Base-by-base conservation (phyloP, 2,113 vertebrate species). In the Columba livia region DNA sequence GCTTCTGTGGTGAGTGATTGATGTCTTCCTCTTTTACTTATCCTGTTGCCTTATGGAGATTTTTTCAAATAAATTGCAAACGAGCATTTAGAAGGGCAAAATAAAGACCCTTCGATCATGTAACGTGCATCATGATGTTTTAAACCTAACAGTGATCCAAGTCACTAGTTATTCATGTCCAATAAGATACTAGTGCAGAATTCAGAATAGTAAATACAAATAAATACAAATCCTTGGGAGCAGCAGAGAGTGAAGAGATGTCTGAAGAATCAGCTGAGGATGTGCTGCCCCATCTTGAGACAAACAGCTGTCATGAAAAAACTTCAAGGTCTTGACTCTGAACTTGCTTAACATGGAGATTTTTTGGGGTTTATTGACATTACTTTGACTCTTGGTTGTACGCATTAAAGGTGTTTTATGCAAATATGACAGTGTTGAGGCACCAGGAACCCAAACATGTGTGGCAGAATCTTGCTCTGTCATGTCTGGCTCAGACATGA, bases 371-470 rank as follows among this genome's bases (percentile, higher is more conserved):
- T 80, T 24, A 8, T 48, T 44, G 38, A 69, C 14, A 80, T 79
- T 70, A n/a, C 15, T 21, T 19, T 10, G 5, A 28, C n/a, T 53
- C 8, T 3, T 29, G 73, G 9, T 34, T 71, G 25, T 51, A 34
- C 5, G 31, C 9, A 10, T 21, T 31, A 25, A 36, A 62, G 7
- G 13, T 44, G 2, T 44, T 74, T 67, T 32, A 42, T 79, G 38
- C 53, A 77, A 80, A 54, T 47, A 8, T 13, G 23, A 19, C 26
- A 38, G 15, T 21, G 7, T 28, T 80, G 50, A 61, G 20, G n/a
- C 23, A 80, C 13, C 10, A 32, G 42, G 31, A 81, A 62, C 15
- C 10, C 51, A 62, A 79, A 7, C 6, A 32, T 0, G 0, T 29
- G 10, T 74, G 42, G 17, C 26, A 70, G 42, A 48, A 57, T 64